These are phyloP conservation scores for Lipophrys pholis DNA, from an alignment of 2,113 vertebrate species.

Conservation along the genomic window DNA sequence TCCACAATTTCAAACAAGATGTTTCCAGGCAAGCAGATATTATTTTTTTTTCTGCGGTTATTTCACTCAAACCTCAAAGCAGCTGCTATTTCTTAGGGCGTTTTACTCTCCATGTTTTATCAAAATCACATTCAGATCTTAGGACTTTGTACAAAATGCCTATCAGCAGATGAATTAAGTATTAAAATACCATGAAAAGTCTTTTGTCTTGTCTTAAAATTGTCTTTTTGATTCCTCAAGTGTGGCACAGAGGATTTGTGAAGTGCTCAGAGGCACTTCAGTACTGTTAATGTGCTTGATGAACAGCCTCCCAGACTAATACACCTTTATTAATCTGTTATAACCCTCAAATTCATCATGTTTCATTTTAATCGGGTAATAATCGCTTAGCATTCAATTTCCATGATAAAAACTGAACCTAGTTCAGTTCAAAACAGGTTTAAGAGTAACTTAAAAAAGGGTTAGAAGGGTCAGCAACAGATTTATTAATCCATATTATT, in stretches of 20 bases:
- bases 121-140: background rate
- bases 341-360: no score
- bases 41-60: background rate
- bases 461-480: no score
- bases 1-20: conserved; percentile 20
- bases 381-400: no score
- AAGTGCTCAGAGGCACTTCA: background rate
- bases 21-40: background rate
- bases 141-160: background rate
- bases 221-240: background rate
- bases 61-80: conserved; percentile 1
- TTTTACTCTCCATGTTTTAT: background rate
- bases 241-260: background rate
- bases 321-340: no score
- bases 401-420: no score
- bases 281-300: background rate
- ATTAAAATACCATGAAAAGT: background rate
- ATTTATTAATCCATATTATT: no score
- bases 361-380: no score
- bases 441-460: no score
- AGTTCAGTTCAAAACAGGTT: no score
- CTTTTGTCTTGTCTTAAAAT: background rate
- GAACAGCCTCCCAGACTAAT: background rate
- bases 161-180: background rate
- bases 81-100: background rate